Evolutionary conservation across 1,140 invertebrate genomes (phyloP).

Genomic region (Drosophila seguyi): DNA sequence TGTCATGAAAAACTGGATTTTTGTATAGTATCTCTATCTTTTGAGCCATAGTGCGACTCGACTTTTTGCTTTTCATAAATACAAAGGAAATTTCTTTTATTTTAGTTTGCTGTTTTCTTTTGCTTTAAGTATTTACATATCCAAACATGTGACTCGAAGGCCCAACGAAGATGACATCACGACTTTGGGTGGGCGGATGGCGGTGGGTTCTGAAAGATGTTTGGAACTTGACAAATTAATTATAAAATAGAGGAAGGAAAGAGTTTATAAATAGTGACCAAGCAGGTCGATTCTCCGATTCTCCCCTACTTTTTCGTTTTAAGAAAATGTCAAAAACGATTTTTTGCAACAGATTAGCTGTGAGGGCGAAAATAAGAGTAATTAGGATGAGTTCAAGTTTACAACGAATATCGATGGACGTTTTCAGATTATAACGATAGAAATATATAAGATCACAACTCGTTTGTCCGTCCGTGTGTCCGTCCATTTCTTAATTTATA

Average conservation of each 20-base stretch:
- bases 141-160: constrained; percentile 74
- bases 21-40: too few species aligned
- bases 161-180: constrained; percentile 67
- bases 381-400: neutral
- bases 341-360: constrained; percentile 45
- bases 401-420: too few species aligned
- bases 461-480: too few species aligned
- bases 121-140: too few species aligned
- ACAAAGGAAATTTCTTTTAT: constrained; percentile 40
- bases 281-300: constrained; percentile 25
- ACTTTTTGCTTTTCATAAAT: constrained; percentile 30
- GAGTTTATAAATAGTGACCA: constrained; percentile 58
- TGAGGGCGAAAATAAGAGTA: constrained; percentile 19
- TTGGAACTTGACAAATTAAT: constrained; percentile 40
- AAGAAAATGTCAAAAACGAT: constrained; percentile 50
- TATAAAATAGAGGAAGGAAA: constrained; percentile 40
- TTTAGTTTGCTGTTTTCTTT: constrained; percentile 37
- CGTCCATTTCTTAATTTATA: too few species aligned
- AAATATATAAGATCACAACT: too few species aligned
- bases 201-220: constrained; percentile 33
- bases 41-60: too few species aligned
- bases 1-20: too few species aligned
- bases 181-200: constrained; percentile 26
- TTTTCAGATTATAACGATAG: too few species aligned
- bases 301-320: too few species aligned